Base-by-base conservation (phyloP, 1,140 invertebrate species). In the Platyscapa corneri region DNA sequence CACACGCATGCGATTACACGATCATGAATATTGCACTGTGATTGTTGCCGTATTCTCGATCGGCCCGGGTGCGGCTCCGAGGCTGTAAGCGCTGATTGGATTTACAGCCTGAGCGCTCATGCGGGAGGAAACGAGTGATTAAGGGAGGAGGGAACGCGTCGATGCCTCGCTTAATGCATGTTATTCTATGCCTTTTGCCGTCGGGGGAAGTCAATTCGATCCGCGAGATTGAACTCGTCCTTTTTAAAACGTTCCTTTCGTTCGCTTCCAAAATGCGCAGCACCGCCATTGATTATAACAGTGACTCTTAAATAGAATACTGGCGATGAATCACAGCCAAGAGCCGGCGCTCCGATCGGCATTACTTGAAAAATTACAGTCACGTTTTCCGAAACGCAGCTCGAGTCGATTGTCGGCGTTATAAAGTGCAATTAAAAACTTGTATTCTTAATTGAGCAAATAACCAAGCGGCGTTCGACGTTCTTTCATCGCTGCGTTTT, bases 1-100 rank as follows among this genome's bases (percentile, higher is more conserved):
- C 60, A n/a, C 60, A 76, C 39, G 64, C 64, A 67, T 30, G 64
- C 32, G 65, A 79, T 84, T 84, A 79, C 64, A 79, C 77, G 83
- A 53, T 74, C 65, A 79, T 79, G 65, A 84, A 79, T 84, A 72
- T 79, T 84, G 56, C 49, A 34, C 74, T 34, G 70, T 77, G 83
- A 79, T 72, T 67, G 82, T 67, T 46, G 56, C 56, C 60, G 60
- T 70, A 70, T 77, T 84, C 60, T 46, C 56, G 20, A 7, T 2
- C 49, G 8, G 18, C 10, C 8, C 49, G 3, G 18, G 18, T 53
- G 49, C 49, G 18, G 2, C 49, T 7, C 18, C 16, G 65, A 37
- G 67, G 12, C 37, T 34, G 32, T 70, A 34, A 37, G 67, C 67
- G 14, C 67, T 37, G 67, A 70, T 70, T 37, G 32, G 32, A 70